phyloP scores from a whole-genome alignment of 2,888 invertebrate genomes.

The Argyresthia goedartella region DNA sequence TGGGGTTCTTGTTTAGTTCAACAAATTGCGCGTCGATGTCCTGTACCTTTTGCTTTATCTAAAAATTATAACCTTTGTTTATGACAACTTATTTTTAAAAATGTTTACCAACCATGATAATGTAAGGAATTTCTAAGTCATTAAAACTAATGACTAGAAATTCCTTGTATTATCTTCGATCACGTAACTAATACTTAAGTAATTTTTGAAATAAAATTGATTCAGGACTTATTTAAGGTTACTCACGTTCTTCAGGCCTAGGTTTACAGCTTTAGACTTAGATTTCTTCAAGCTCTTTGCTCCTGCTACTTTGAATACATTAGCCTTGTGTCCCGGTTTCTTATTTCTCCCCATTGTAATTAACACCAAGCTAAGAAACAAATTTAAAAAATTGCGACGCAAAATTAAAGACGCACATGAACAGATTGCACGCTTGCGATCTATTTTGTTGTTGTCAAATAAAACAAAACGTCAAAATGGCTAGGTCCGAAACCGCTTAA shows the following conservation, averaged over 20 bases:
- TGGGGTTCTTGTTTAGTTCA: slow-evolving; percentile 40
- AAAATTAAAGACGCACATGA: background rate
- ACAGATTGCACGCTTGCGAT: background rate
- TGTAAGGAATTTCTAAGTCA: too few relatives aligned
- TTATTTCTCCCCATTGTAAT: slow-evolving; percentile 50
- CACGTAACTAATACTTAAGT: too few relatives aligned
- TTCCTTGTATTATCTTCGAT: too few relatives aligned
- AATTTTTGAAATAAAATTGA: too few relatives aligned
- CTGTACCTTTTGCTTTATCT: slow-evolving; percentile 56
- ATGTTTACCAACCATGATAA: background rate
- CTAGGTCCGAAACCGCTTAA: too few relatives aligned
- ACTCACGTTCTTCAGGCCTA: slow-evolving; percentile 58
- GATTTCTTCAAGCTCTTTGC: slow-evolving; percentile 62
- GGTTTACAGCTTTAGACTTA: slow-evolving; percentile 53
- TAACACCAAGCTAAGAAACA: background rate
- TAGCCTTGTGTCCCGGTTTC: slow-evolving; percentile 45
- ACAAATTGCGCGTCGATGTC: slow-evolving; percentile 54
- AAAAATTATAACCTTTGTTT: slow-evolving; percentile 8
- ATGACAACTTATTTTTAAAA: background rate
- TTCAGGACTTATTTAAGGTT: background rate
- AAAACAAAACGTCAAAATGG: too few relatives aligned
- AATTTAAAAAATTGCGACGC: background rate
- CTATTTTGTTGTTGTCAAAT: background rate
- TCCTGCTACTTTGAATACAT: slow-evolving; percentile 60
- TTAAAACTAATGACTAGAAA: too few relatives aligned